Evolutionary conservation across 2,113 vertebrate species (phyloP).

Genomic region (Ammodytes dubius): DNA sequence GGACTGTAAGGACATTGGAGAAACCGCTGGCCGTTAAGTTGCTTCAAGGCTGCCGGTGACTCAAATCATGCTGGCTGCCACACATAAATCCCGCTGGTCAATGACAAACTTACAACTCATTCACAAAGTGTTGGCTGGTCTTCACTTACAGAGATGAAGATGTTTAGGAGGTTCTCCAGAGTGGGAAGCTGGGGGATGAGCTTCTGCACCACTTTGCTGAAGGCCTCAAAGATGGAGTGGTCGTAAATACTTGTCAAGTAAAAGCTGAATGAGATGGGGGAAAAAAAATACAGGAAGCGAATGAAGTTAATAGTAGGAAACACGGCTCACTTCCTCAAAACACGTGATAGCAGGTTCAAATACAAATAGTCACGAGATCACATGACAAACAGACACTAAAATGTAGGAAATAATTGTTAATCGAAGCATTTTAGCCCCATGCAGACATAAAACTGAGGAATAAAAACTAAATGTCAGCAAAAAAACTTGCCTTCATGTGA

Average conservation of each 20-base stretch:
- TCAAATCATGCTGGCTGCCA: slow-evolving; percentile 24
- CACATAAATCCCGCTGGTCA: neutral
- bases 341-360: slow-evolving; percentile 58
- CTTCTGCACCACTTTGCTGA: slow-evolving; percentile 99
- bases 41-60: slow-evolving; percentile 35
- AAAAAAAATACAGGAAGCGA: slow-evolving; percentile 40
- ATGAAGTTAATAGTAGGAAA: slow-evolving; percentile 9
- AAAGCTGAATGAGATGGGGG: slow-evolving; percentile 87
- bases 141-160: slow-evolving; percentile 98
- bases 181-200: slow-evolving; percentile 98
- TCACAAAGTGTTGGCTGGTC: neutral
- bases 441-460: neutral
- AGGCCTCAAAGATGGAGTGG: slow-evolving; percentile 99
- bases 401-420: neutral
- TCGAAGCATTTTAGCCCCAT: neutral
- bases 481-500: neutral
- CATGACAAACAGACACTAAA: slow-evolving; percentile 8
- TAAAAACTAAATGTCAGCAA: neutral
- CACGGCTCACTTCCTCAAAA: slow-evolving; percentile 65
- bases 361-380: slow-evolving; percentile 34
- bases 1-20: slow-evolving; percentile 3
- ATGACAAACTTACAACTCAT: slow-evolving; percentile 1
- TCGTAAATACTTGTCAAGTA: slow-evolving; percentile 99
- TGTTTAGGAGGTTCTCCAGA: slow-evolving; percentile 98
- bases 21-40: slow-evolving; percentile 6